These are phyloP conservation scores for Leptinotarsa texana DNA, from an alignment of 1,140 invertebrate genomes.

Conservation along the genomic window DNA sequence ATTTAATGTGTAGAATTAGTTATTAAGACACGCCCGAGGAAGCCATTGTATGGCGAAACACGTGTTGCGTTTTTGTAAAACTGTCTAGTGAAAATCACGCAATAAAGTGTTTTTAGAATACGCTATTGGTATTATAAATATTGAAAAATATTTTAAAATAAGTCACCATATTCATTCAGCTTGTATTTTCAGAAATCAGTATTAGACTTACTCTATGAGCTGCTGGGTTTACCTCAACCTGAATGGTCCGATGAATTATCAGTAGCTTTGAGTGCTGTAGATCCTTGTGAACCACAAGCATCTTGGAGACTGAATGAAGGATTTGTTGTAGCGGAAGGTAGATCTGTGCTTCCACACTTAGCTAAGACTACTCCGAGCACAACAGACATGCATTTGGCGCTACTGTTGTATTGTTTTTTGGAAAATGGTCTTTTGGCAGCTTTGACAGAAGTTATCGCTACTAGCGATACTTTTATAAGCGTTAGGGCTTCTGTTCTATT, in stretches of 20 bases:
- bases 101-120: no score
- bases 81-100: no score
- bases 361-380: constrained; percentile 84
- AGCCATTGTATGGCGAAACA: no score
- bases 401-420: constrained; percentile 85
- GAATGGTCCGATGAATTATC: constrained; percentile 91
- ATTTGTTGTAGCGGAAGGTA: constrained; percentile 89
- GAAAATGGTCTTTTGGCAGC: constrained; percentile 85
- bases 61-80: no score
- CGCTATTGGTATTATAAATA: neutral
- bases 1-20: no score
- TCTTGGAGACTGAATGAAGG: constrained; percentile 88
- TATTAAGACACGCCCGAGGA: no score
- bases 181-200: constrained; percentile 75
- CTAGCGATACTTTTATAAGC: constrained; percentile 84
- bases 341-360: constrained; percentile 78
- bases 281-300: constrained; percentile 79
- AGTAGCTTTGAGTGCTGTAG: constrained; percentile 82
- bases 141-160: constrained; percentile 19
- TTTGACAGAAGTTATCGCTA: constrained; percentile 88
- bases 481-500: constrained; percentile 88
- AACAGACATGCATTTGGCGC: constrained; percentile 86
- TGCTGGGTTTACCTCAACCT: constrained; percentile 81
- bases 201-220: constrained; percentile 87
- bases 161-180: no score